A percentile compares a stretch with the other conserved stretches of the same genome.
Conservation (phyloP, 2,888 invertebrate genomes). For the Drosophila colorata region DNA sequence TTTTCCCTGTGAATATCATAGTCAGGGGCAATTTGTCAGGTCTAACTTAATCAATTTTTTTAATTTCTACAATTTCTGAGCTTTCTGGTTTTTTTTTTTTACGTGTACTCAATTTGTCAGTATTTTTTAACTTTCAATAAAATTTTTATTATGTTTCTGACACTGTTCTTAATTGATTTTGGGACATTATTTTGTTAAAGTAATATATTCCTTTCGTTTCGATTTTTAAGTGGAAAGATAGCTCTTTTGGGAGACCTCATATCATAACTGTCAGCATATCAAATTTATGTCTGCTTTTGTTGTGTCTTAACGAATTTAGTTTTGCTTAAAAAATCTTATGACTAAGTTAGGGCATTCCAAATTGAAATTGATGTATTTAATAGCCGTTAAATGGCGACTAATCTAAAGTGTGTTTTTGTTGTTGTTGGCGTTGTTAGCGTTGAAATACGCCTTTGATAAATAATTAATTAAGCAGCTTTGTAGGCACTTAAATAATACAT, state of each 20-base stretch:
- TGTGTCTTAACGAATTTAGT: neutral
- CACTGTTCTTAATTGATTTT: neutral
- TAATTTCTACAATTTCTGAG: too few species aligned
- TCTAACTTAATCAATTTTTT: too few species aligned
- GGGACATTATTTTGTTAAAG: too few species aligned
- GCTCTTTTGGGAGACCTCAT: slow-evolving; percentile 1
- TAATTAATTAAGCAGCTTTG: slow-evolving; percentile 73
- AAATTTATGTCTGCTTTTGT: slow-evolving; percentile 7
- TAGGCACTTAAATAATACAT: slow-evolving; percentile 66
- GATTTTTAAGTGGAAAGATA: neutral
- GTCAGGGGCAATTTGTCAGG: too few species aligned
- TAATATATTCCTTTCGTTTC: too few species aligned
- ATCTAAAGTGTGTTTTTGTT: slow-evolving; percentile 27
- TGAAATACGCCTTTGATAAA: slow-evolving; percentile 70
- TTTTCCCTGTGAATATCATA: too few species aligned
- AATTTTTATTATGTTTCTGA: neutral
- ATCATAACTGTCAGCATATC: slow-evolving; percentile 12
- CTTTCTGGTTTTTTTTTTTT: too few species aligned
- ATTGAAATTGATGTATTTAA: slow-evolving; percentile 48
- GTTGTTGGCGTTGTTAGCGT: slow-evolving; percentile 38
- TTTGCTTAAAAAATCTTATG: slow-evolving; percentile 10
- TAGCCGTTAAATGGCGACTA: slow-evolving; percentile 48
- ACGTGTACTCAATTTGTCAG: too few species aligned
- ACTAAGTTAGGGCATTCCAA: slow-evolving; percentile 36
- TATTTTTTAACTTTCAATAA: too few species aligned